Percentiles rank a stretch among this genome's conserved stretches.
These are phyloP conservation scores for Stigmatopora nigra DNA, from an alignment of 2,113 vertebrate species.

Conservation along the genomic window DNA sequence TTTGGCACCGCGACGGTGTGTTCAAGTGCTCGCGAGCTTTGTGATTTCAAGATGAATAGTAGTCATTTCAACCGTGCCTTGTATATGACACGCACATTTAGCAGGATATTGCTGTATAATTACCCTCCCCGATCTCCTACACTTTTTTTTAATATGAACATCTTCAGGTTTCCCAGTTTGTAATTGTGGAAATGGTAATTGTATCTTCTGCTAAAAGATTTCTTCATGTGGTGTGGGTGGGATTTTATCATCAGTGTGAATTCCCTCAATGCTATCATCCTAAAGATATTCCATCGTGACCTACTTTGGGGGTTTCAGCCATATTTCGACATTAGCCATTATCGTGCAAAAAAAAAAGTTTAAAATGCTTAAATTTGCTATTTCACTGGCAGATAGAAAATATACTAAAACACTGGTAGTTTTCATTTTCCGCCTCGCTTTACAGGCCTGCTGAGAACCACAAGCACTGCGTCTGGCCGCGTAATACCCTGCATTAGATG, in stretches of 20 bases:
- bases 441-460: slow-evolving; percentile 45
- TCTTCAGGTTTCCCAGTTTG: slow-evolving; percentile 27
- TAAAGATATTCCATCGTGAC: slow-evolving; percentile 10
- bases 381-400: too few relatives aligned
- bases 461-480: slow-evolving; percentile 40
- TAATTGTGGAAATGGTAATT: slow-evolving; percentile 35
- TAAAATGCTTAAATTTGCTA: too few relatives aligned
- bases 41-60: slow-evolving; percentile 35
- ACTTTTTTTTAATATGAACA: slow-evolving; percentile 15
- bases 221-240: slow-evolving; percentile 27
- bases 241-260: slow-evolving; percentile 36
- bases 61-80: slow-evolving; percentile 27
- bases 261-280: slow-evolving; percentile 14
- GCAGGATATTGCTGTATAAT: slow-evolving; percentile 10
- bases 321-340: background rate
- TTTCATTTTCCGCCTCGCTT: background rate
- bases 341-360: background rate
- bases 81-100: slow-evolving; percentile 32
- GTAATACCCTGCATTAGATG: slow-evolving; percentile 49
- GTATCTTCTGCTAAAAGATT: slow-evolving; percentile 30
- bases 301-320: background rate
- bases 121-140: slow-evolving; percentile 39
- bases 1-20: slow-evolving; percentile 21
- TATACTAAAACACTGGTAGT: too few relatives aligned
- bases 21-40: slow-evolving; percentile 23